Evolutionary conservation across 2,888 invertebrate species (phyloP), one percentile per base, ranked within the genome.

Genomic region (Noctua janthina): DNA sequence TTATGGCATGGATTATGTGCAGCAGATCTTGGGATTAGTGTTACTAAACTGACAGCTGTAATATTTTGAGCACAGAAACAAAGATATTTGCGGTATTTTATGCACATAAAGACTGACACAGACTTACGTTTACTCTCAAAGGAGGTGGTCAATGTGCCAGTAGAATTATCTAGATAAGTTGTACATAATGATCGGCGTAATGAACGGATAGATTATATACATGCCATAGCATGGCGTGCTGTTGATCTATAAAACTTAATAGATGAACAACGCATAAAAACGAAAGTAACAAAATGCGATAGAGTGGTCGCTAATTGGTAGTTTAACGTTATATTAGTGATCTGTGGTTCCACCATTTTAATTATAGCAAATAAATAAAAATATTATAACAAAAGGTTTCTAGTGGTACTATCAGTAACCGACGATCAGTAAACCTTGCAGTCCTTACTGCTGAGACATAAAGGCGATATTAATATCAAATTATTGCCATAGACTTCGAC

Each of bases 11-110:
- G 71, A 68, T 68, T 71, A 68, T 84, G 39, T 83, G 20, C 68
- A 84, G 71, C 72, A 75, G 86, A 82, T 77, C 51, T 59, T 39
- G 35, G 35, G 59, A 72, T 86, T 59, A 64, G 35, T 64, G 70
- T 82, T 81, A 59, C 35, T 54, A 69, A 74, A 82, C 64, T 74
- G 84, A 62, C 74, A 74, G 67, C 43, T 68, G 29, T 29, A 29
- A n/a, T 62, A 69, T 74, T 70, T 80, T 72, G n/a, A 62, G 15
- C 3, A 0, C 1, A 74, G 54, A 59, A 66, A 69, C 39, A 69
- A 78, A 54, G 7, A 70, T 23, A 62, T 74, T 64, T 46, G 23
- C 0, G 15, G 6, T 20, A 29, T 59, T 67, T 20, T n/a, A 17
- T 39, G 11, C 1, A 20, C 29, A 11, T 11, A 4, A 20, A 17